Conservation (phyloP, 2,888 invertebrate genomes). For the Asteroscopus sphinx region DNA sequence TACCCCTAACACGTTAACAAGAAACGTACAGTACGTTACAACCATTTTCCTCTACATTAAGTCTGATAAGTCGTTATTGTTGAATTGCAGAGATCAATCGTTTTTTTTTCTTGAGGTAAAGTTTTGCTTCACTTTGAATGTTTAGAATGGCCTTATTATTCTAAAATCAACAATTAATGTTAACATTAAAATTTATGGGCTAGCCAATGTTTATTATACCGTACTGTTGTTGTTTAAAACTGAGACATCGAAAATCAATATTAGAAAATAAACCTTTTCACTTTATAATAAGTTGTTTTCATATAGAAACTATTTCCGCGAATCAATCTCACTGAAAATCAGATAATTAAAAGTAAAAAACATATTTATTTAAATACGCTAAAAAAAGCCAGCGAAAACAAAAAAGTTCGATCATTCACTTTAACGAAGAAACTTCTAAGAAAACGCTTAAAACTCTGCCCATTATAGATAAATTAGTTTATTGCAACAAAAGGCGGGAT, state of each 20-base stretch:
- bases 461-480: slow-evolving; percentile 19
- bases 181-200: background rate
- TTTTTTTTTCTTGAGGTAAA: slow-evolving; percentile 1
- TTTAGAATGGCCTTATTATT: background rate
- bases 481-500: background rate
- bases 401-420: background rate
- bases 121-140: slow-evolving; percentile 14
- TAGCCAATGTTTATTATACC: no score
- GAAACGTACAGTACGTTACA: slow-evolving; percentile 35
- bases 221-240: no score
- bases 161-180: background rate
- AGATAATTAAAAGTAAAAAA: slow-evolving; percentile 9
- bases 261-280: background rate
- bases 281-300: background rate
- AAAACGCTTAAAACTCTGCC: background rate
- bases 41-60: slow-evolving; percentile 27
- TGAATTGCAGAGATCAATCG: slow-evolving; percentile 2
- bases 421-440: background rate
- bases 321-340: background rate
- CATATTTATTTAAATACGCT: no score
- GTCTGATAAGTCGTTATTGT: background rate
- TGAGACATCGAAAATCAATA: background rate
- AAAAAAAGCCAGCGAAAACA: background rate
- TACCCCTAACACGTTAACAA: slow-evolving; percentile 49
- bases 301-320: background rate